phyloP scores from a whole-genome alignment of 2,888 invertebrate genomes.

The Dendrolimus houi region DNA sequence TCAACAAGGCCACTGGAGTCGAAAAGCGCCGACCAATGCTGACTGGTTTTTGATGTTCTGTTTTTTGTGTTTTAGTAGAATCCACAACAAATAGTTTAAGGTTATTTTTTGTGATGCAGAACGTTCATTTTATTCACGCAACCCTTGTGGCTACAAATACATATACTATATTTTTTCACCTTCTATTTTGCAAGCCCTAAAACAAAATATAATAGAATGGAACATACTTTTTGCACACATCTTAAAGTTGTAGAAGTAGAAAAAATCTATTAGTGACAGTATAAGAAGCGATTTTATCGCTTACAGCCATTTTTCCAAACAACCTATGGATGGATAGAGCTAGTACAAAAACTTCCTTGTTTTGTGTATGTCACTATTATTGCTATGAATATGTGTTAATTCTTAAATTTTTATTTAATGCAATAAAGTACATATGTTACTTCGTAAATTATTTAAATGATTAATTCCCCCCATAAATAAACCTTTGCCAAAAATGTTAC shows the following conservation, averaged over 20 bases:
- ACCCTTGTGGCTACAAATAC: slow-evolving; percentile 16
- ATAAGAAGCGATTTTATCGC: too few species aligned
- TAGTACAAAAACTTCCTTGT: too few species aligned
- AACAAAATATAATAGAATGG: too few species aligned
- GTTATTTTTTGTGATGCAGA: slow-evolving; percentile 59
- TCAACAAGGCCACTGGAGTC: slow-evolving; percentile 60
- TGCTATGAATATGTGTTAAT: background rate
- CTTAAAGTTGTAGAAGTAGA: too few species aligned
- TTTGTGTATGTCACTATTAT: too few species aligned
- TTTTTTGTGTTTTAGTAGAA: slow-evolving; percentile 64
- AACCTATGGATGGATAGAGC: too few species aligned
- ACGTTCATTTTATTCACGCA: slow-evolving; percentile 59
- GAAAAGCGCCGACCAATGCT: slow-evolving; percentile 71
- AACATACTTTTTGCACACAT: too few species aligned
- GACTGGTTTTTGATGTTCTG: slow-evolving; percentile 67
- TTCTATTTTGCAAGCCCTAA: slow-evolving; percentile 1
- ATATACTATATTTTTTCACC: background rate
- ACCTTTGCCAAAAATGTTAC: slow-evolving; percentile 12
- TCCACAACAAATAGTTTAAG: slow-evolving; percentile 72
- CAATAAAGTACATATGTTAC: background rate
- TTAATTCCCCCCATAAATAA: slow-evolving; percentile 9
- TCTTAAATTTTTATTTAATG: background rate
- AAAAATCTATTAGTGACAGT: too few species aligned
- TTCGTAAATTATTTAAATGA: slow-evolving; percentile 1
- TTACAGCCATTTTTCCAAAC: too few species aligned